Evolutionary conservation across 2,797 vertebrate genomes (phyloP).

Genomic region (Ciconia nigra): DNA sequence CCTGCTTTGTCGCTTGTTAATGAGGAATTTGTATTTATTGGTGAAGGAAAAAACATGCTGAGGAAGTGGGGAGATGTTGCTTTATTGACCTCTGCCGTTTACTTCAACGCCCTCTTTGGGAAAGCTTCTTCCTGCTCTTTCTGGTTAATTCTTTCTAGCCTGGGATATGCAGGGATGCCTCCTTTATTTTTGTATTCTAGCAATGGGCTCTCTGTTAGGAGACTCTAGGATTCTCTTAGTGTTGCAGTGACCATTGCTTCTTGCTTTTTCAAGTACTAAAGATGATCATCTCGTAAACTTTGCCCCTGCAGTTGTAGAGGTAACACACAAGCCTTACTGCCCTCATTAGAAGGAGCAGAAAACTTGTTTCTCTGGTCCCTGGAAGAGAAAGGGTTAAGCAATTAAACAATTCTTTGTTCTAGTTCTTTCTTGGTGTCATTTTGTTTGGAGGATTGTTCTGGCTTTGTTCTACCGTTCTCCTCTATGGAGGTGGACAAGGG

Average conservation of each 20-base stretch:
- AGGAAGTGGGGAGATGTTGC: constrained; percentile 62
- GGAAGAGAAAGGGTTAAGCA: constrained; percentile 77
- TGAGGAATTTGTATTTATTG: constrained; percentile 74
- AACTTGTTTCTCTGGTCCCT: constrained; percentile 78
- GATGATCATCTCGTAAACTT: constrained; percentile 41
- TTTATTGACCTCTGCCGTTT: constrained; percentile 66
- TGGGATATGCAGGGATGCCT: constrained; percentile 49
- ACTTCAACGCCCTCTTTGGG: constrained; percentile 49
- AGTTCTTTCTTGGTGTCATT: constrained; percentile 53
- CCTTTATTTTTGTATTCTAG: constrained; percentile 69
- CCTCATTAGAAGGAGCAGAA: constrained; percentile 72
- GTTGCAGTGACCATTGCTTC: constrained; percentile 32
- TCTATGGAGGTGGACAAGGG: background rate
- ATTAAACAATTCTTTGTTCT: constrained; percentile 73
- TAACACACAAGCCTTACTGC: constrained; percentile 77
- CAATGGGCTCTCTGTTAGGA: constrained; percentile 31
- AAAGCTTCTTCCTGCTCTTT: constrained; percentile 56
- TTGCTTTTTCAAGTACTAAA: constrained; percentile 28
- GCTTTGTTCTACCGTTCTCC: background rate
- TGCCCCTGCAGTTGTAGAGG: constrained; percentile 66
- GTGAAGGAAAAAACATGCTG: constrained; percentile 70
- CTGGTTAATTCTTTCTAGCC: constrained; percentile 60
- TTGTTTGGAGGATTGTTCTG: constrained; percentile 19
- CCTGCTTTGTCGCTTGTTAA: constrained; percentile 58
- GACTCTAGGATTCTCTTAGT: constrained; percentile 38